A percentile compares a stretch with the other conserved stretches of the same genome.
phyloP scores from a whole-genome alignment of 2,797 vertebrate species.

The Macroramphosus scolopax region DNA sequence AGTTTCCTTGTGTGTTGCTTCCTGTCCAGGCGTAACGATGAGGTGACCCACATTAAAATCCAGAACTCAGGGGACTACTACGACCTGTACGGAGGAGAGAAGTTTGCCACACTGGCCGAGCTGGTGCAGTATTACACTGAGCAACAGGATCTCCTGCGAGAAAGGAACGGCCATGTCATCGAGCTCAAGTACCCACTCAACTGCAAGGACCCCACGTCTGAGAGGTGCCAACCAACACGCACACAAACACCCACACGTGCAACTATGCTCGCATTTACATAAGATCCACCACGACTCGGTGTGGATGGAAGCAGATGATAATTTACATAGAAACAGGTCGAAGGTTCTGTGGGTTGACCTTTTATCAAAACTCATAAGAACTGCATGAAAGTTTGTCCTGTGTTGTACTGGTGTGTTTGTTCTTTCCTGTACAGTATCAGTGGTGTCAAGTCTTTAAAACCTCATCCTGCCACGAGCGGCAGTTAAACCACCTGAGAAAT shows the following conservation, averaged over 20 bases:
- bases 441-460: no score
- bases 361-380: no score
- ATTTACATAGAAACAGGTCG: no score
- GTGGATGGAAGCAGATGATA: no score
- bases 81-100: slow-evolving; percentile 89
- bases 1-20: slow-evolving; percentile 8
- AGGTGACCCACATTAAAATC: slow-evolving; percentile 93
- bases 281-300: no score
- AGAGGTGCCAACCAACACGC: slow-evolving; percentile 72
- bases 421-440: no score
- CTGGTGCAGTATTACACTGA: slow-evolving; percentile 90
- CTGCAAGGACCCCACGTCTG: slow-evolving; percentile 89
- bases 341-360: no score
- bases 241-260: slow-evolving; percentile 16
- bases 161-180: slow-evolving; percentile 87
- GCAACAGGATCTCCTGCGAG: slow-evolving; percentile 85
- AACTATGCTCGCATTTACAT: slow-evolving; percentile 8
- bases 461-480: no score
- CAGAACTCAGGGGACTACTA: slow-evolving; percentile 90
- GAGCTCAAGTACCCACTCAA: slow-evolving; percentile 90
- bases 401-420: no score
- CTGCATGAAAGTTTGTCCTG: no score
- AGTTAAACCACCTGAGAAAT: no score
- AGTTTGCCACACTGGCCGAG: slow-evolving; percentile 87
- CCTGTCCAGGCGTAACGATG: slow-evolving; percentile 77